phyloP scores from a whole-genome alignment of 2,113 vertebrate species.

The Varanus salvator region DNA sequence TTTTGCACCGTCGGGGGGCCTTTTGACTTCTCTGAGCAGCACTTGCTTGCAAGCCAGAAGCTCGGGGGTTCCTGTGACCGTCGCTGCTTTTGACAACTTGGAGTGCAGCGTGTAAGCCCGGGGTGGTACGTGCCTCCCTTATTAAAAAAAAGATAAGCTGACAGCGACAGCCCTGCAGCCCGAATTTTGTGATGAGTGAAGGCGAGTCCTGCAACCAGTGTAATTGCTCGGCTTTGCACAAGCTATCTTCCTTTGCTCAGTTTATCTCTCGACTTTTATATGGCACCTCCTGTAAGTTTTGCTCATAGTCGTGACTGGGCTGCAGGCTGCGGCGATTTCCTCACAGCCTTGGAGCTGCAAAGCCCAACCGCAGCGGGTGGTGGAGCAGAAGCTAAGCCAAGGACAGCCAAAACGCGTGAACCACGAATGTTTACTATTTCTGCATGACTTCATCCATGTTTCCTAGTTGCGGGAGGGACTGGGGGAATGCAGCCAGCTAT shows the following conservation, averaged over 20 bases:
- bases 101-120: neutral
- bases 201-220: neutral
- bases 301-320: too few relatives aligned
- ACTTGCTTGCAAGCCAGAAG: neutral
- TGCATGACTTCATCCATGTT: neutral
- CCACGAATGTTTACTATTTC: neutral
- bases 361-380: neutral
- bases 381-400: neutral
- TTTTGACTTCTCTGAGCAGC: neutral
- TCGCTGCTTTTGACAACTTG: neutral
- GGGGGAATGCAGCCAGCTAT: neutral
- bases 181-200: neutral
- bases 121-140: neutral
- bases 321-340: neutral
- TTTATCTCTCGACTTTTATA: too few relatives aligned
- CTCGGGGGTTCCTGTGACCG: neutral
- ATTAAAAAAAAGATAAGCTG: neutral
- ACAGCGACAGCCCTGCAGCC: neutral
- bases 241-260: neutral
- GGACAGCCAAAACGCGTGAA: neutral
- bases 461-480: neutral
- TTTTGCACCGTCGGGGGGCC: too few relatives aligned
- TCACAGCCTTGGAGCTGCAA: too few relatives aligned
- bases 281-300: too few relatives aligned
- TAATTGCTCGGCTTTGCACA: neutral